Evolutionary conservation across 2,888 invertebrate genomes (phyloP).

Genomic region (Ophioninae sp.): DNA sequence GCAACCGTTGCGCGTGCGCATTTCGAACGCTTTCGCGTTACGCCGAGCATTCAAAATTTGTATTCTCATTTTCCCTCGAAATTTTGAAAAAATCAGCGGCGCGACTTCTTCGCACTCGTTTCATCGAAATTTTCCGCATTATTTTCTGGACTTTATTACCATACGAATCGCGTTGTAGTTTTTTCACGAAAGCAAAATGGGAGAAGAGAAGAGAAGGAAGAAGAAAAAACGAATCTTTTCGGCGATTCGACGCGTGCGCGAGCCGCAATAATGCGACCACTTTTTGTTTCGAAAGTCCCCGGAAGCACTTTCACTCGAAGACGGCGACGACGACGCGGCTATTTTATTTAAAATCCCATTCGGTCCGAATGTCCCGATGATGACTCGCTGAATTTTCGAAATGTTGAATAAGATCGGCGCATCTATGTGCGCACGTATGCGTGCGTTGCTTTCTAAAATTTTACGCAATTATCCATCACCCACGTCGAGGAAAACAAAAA

Average conservation of each 20-base stretch:
- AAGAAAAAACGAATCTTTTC: conserved; percentile 11
- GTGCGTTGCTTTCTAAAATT: conserved; percentile 7
- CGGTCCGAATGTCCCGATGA: conserved; percentile 32
- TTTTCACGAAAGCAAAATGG: neutral
- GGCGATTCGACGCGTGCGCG: neutral
- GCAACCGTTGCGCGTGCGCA: neutral
- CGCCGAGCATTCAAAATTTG: neutral
- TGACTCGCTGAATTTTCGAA: conserved; percentile 41
- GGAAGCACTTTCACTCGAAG: conserved; percentile 61
- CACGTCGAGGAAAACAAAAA: neutral
- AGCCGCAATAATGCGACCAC: conserved; percentile 37
- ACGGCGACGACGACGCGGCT: conserved; percentile 30
- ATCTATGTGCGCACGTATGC: neutral
- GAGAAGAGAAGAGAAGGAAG: neutral
- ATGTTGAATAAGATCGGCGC: conserved; percentile 43
- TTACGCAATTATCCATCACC: conserved; percentile 21
- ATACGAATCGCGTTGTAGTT: neutral
- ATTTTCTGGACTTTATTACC: neutral
- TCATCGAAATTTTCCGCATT: neutral
- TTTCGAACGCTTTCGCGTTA: neutral
- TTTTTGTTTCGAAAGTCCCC: conserved; percentile 59
- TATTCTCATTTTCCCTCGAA: neutral
- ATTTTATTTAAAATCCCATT: conserved; percentile 32
- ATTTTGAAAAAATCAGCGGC: neutral
- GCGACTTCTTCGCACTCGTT: neutral